Conservation (phyloP, 2,113 vertebrate species). For the Phoxinus phoxinus region DNA sequence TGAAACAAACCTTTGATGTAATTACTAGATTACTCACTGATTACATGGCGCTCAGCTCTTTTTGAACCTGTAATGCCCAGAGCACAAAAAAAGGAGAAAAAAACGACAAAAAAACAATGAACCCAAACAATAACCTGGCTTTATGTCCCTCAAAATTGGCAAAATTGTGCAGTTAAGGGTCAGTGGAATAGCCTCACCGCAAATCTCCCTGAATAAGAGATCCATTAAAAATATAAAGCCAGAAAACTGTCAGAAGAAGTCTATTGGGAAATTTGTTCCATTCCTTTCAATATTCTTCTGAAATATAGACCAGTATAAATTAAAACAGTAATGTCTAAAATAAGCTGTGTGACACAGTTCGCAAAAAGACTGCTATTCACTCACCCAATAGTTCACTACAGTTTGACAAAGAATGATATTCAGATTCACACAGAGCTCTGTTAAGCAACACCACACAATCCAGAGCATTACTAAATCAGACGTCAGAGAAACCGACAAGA, state of each 20-base stretch:
- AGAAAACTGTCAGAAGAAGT: not conserved
- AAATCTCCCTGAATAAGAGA: not conserved
- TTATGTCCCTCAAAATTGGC: not conserved
- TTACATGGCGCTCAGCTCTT: not conserved
- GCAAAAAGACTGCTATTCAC: constrained; percentile 1
- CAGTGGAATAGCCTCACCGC: not conserved
- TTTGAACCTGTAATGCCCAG: constrained; percentile 13
- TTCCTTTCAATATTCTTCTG: not conserved
- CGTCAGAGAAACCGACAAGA: not conserved
- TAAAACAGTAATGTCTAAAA: constrained; percentile 20
- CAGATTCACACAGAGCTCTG: not conserved
- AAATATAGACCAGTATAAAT: constrained; percentile 5
- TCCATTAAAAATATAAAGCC: not conserved
- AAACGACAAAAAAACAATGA: not conserved
- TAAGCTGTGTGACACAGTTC: constrained; percentile 24
- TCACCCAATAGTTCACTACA: not conserved
- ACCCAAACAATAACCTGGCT: not conserved
- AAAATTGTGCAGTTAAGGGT: not conserved
- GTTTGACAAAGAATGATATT: not conserved
- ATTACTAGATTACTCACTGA: not conserved
- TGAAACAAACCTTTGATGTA: not conserved
- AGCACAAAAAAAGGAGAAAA: not conserved
- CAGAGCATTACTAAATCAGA: constrained; percentile 9
- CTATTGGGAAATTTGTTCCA: constrained; percentile 6
- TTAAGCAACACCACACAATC: constrained; percentile 23